phyloP scores from a whole-genome alignment of 2,888 invertebrate species.

The Amblyjoppa fuscipennis region DNA sequence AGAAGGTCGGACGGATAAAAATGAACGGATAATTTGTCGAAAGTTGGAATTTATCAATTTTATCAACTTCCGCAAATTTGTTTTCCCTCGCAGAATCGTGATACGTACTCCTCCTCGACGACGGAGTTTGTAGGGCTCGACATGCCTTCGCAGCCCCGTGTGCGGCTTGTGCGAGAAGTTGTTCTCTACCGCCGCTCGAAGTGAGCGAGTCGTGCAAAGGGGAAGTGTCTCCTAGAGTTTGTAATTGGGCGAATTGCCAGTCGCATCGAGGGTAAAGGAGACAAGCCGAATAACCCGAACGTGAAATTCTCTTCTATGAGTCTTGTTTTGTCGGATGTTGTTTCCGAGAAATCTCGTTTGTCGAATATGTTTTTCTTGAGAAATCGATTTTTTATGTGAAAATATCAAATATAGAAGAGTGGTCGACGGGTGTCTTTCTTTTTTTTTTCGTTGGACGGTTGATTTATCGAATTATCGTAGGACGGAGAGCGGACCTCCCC shows the following conservation, averaged over 20 bases:
- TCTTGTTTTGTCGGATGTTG: not conserved
- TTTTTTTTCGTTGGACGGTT: not conserved
- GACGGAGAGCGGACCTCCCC: not conserved
- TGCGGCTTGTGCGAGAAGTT: not conserved
- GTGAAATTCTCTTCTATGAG: conserved; percentile 1
- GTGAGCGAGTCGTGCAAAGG: conserved; percentile 31
- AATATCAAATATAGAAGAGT: not conserved
- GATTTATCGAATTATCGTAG: conserved; percentile 8
- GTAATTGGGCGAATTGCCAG: conserved; percentile 63
- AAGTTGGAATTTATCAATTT: not conserved
- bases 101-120: conserved; percentile 20
- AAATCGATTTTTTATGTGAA: not conserved
- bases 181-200: conserved; percentile 6
- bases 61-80: not conserved
- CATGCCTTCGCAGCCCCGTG: conserved; percentile 5
- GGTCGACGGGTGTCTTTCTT: too few relatives aligned
- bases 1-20: too few relatives aligned
- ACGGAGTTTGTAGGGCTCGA: not conserved
- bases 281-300: conserved; percentile 17
- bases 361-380: not conserved
- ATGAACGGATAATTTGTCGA: not conserved
- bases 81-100: not conserved
- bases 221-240: conserved; percentile 22
- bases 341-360: not conserved
- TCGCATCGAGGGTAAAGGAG: conserved; percentile 40